Conservation (phyloP, 1,140 invertebrate species). For the Gonatopus flavifemur region DNA sequence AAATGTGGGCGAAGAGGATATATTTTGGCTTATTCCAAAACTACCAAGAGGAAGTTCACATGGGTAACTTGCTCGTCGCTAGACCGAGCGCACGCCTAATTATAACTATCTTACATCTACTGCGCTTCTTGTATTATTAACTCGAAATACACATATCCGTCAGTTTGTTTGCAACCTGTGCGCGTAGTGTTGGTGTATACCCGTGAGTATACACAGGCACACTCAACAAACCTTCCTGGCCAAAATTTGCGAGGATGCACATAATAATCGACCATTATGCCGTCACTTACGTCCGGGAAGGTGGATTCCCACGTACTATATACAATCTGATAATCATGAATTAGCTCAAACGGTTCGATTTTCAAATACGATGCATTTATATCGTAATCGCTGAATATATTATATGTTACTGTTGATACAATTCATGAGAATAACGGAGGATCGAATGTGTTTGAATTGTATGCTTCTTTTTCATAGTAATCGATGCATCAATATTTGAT, state of each 20-base stretch:
- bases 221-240: constrained; percentile 44
- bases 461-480: too few species aligned
- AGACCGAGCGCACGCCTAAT: constrained; percentile 53
- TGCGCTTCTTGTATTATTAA: constrained; percentile 50
- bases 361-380: too few species aligned
- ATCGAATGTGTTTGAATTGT: too few species aligned
- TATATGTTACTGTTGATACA: too few species aligned
- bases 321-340: constrained; percentile 21
- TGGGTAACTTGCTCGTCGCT: constrained; percentile 53
- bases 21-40: constrained; percentile 33
- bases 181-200: constrained; percentile 39
- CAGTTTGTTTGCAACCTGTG: constrained; percentile 37
- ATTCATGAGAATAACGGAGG: too few species aligned
- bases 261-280: constrained; percentile 53
- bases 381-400: too few species aligned
- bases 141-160: constrained; percentile 46
- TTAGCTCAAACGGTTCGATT: too few species aligned
- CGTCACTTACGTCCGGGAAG: constrained; percentile 47
- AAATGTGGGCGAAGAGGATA: too few species aligned
- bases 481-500: too few species aligned
- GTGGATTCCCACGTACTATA: constrained; percentile 45
- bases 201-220: too few species aligned
- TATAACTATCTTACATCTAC: constrained; percentile 57
- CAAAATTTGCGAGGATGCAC: constrained; percentile 53
- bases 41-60: constrained; percentile 53